phyloP scores from a whole-genome alignment of 2,888 invertebrate species.

The Carpatolechia fugitivella region DNA sequence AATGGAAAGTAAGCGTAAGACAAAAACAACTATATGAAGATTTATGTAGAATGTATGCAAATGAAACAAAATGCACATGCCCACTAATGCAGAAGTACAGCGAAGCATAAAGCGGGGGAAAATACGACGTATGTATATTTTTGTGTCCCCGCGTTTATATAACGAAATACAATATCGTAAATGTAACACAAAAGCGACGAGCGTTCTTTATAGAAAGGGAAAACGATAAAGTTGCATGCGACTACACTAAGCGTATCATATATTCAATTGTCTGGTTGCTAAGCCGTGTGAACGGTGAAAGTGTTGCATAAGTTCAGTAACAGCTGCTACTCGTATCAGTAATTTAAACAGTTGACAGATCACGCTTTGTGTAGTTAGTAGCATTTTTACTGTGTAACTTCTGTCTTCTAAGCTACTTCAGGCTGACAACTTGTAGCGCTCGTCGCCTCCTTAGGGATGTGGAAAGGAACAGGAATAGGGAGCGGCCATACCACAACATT shows the following conservation, averaged over 20 bases:
- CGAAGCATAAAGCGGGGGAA: slow-evolving; percentile 13
- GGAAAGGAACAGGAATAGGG: neutral
- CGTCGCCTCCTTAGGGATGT: neutral
- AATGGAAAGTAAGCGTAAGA: slow-evolving; percentile 20
- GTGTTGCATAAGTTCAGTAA: neutral
- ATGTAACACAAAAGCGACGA: neutral
- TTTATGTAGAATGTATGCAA: slow-evolving; percentile 12
- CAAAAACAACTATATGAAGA: slow-evolving; percentile 11
- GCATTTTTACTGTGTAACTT: neutral
- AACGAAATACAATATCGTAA: neutral
- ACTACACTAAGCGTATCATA: neutral
- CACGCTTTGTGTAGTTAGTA: neutral
- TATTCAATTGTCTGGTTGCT: neutral
- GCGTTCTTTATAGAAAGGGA: neutral
- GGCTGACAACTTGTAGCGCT: neutral
- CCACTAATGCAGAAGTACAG: slow-evolving; percentile 13
- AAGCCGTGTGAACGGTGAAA: neutral
- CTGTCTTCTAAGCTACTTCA: no score
- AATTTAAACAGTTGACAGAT: neutral
- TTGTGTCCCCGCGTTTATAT: neutral
- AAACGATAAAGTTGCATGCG: neutral
- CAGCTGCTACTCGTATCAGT: no score
- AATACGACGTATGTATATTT: neutral
- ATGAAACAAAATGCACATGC: slow-evolving; percentile 18
- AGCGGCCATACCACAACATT: no score